Evolutionary conservation across 2,113 vertebrate genomes (phyloP).

Genomic region (Peromyscus polionotus): DNA sequence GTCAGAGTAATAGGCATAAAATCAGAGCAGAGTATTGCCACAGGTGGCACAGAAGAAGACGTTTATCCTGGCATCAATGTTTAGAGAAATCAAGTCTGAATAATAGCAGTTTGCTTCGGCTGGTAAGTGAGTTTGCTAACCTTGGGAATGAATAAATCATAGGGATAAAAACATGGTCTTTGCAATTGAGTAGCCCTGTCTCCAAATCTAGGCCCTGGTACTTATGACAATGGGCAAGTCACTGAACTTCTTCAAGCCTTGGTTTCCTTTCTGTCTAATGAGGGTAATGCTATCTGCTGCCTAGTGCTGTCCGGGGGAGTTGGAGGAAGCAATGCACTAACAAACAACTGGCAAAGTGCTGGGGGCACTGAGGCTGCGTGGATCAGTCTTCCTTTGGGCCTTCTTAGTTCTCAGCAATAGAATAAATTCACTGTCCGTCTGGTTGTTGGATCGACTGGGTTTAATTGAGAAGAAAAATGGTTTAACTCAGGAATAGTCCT

Average conservation of each 20-base stretch:
- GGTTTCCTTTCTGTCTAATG: background rate
- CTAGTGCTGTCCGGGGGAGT: background rate
- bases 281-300: background rate
- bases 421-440: background rate
- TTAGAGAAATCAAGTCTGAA: background rate
- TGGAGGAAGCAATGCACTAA: background rate
- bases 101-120: background rate
- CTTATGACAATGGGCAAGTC: background rate
- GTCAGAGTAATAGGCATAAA: constrained; percentile 4
- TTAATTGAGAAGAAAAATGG: background rate
- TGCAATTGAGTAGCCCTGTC: background rate
- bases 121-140: background rate
- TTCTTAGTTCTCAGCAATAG: background rate
- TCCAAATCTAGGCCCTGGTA: background rate
- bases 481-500: background rate
- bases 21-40: background rate
- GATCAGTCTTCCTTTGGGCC: background rate
- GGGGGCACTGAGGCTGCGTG: background rate
- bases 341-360: background rate
- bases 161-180: background rate
- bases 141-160: background rate
- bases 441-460: background rate
- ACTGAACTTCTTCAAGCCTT: background rate
- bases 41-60: background rate
- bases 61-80: background rate